phyloP scores from a whole-genome alignment of 2,888 invertebrate species.

The Harmothoe impar region DNA sequence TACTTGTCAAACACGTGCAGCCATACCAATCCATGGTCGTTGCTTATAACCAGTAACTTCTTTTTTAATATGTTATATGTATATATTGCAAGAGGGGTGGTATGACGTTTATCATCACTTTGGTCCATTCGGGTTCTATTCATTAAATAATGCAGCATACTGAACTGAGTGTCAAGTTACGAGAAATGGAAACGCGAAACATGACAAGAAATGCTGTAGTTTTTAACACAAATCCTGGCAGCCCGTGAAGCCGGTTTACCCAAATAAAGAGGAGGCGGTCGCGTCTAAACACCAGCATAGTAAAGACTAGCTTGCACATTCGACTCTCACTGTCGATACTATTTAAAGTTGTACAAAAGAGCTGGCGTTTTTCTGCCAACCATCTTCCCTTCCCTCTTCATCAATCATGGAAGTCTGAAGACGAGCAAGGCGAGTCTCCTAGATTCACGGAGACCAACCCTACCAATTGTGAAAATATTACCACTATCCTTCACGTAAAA shows the following conservation, averaged over 20 bases:
- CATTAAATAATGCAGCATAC: constrained; percentile 22
- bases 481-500: neutral
- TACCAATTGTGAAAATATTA: constrained; percentile 4
- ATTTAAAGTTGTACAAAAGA: constrained; percentile 49
- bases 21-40: constrained; percentile 57
- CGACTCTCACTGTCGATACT: constrained; percentile 23
- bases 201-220: constrained; percentile 30
- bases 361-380: neutral
- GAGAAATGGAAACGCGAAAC: constrained; percentile 29
- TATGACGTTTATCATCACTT: neutral
- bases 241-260: neutral
- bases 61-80: neutral
- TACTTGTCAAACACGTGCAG: constrained; percentile 55
- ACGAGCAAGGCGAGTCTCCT: too few species aligned
- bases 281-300: neutral
- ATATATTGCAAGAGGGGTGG: constrained; percentile 36
- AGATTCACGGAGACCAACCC: too few species aligned
- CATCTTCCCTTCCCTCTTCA: neutral
- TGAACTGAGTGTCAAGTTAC: constrained; percentile 18
- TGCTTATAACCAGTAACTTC: constrained; percentile 28
- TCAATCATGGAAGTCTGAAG: too few species aligned
- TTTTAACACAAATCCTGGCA: neutral
- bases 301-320: constrained; percentile 55
- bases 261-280: neutral
- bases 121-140: constrained; percentile 13